Evolutionary conservation across 2,888 invertebrate genomes (phyloP).

Genomic region (Cosmia trapezina): DNA sequence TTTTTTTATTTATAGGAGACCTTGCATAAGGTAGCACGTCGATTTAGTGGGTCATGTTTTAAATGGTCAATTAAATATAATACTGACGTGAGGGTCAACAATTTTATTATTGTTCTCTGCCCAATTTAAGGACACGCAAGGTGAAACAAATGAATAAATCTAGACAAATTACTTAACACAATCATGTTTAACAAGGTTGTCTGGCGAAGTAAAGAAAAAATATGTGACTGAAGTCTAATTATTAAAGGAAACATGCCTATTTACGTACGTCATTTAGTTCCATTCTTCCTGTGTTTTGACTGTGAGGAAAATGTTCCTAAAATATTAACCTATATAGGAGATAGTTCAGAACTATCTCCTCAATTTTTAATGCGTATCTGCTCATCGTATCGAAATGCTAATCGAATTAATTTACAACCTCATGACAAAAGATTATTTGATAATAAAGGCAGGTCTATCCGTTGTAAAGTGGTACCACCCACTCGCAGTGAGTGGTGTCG

Average conservation of each 20-base stretch:
- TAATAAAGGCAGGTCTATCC: conserved; percentile 65
- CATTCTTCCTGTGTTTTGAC: not conserved
- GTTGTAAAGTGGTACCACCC: conserved; percentile 70
- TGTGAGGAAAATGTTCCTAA: not conserved
- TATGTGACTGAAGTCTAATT: not conserved
- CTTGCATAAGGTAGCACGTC: conserved; percentile 31
- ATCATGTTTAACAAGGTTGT: conserved; percentile 5
- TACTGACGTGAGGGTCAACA: conserved; percentile 33
- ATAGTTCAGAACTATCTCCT: not conserved
- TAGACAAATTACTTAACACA: conserved; percentile 5
- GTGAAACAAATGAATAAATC: conserved; percentile 28
- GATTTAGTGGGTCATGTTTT: conserved; percentile 31
- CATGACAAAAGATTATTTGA: not conserved
- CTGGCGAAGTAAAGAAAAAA: conserved; percentile 5
- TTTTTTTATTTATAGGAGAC: conserved; percentile 16
- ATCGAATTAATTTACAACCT: not conserved
- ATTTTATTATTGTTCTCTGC: not conserved
- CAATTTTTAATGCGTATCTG: not conserved
- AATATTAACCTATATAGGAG: too few relatives aligned
- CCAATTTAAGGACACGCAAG: conserved; percentile 39
- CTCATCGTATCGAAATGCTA: not conserved
- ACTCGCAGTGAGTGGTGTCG: conserved; percentile 75
- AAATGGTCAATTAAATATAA: conserved; percentile 16
- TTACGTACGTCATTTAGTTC: too few relatives aligned
- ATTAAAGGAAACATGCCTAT: too few relatives aligned